These are phyloP conservation scores for Theristicus caerulescens DNA, from an alignment of 2,113 vertebrate species.

Conservation along the genomic window DNA sequence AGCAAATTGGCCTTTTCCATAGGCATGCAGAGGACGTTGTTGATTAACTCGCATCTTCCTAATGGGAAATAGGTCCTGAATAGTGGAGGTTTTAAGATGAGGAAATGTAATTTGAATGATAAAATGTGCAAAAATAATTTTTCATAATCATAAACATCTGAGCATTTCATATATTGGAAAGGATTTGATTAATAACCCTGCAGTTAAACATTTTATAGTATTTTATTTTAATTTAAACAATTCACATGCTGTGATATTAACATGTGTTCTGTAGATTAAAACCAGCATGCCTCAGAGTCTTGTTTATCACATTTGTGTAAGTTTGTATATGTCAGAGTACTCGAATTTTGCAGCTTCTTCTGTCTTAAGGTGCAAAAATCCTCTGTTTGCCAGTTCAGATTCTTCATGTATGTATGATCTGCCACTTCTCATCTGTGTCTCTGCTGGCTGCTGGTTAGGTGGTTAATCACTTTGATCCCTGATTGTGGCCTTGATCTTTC, in stretches of 20 bases:
- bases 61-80: background rate
- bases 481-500: constrained; percentile 42
- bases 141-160: background rate
- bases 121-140: background rate
- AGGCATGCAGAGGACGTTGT: background rate
- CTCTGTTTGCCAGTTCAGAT: background rate
- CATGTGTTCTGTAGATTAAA: background rate
- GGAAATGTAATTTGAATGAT: background rate
- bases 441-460: background rate
- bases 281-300: background rate
- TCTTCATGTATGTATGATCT: background rate
- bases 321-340: background rate
- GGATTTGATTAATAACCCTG: constrained; percentile 9
- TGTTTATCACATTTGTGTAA: background rate
- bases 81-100: background rate
- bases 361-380: background rate
- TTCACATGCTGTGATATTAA: background rate
- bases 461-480: constrained; percentile 38
- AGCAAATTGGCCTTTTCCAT: background rate
- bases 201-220: background rate
- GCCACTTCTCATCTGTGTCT: background rate
- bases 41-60: background rate
- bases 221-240: background rate
- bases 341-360: constrained; percentile 30
- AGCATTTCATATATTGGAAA: background rate